phyloP scores from a whole-genome alignment of 1,140 invertebrate species.

The Ooceraea biroi region DNA sequence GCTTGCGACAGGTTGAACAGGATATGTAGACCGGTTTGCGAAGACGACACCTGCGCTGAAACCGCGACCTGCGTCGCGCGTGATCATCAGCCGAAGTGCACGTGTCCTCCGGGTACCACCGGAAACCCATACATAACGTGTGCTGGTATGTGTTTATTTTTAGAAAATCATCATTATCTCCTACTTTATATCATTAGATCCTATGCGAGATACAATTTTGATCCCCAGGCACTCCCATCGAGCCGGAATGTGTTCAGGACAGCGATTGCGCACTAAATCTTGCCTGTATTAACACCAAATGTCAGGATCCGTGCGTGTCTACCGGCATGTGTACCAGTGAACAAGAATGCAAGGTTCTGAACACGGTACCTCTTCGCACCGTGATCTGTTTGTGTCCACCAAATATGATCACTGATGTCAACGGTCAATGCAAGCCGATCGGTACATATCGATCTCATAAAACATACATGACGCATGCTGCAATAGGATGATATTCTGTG shows the following conservation, averaged over 20 bases:
- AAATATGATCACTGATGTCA: constrained; percentile 89
- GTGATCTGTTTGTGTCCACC: constrained; percentile 93
- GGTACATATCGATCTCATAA: constrained; percentile 76
- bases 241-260: constrained; percentile 91
- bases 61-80: constrained; percentile 91
- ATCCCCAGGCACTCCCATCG: constrained; percentile 69
- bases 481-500: background rate
- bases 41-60: constrained; percentile 91
- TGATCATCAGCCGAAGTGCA: constrained; percentile 92
- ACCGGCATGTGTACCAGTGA: constrained; percentile 90
- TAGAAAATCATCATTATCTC: constrained; percentile 9
- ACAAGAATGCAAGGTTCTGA: constrained; percentile 92
- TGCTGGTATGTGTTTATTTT: constrained; percentile 81
- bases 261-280: constrained; percentile 91
- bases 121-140: constrained; percentile 94
- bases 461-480: background rate
- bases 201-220: background rate
- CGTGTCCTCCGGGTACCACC: constrained; percentile 90
- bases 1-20: constrained; percentile 94
- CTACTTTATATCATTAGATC: constrained; percentile 4
- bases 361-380: constrained; percentile 92
- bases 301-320: constrained; percentile 91
- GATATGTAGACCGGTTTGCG: constrained; percentile 93
- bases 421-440: constrained; percentile 89
- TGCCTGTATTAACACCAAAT: constrained; percentile 92